Base-by-base conservation (phyloP, 53 echinoderm and acorn worm genomes). In the Apostichopus leukothele region DNA sequence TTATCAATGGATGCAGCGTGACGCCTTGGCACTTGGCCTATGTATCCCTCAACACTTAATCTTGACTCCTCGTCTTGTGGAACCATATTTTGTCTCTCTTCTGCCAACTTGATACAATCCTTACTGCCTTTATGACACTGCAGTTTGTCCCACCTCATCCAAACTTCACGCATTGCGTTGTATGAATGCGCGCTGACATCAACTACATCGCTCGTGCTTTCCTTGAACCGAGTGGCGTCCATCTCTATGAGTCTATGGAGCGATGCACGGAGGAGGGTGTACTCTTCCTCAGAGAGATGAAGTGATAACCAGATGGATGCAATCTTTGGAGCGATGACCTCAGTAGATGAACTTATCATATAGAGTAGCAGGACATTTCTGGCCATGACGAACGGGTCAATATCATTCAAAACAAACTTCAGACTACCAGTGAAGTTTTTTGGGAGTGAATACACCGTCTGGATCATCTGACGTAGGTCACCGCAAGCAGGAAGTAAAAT, bases 301-400 rank as follows among this genome's bases (percentile, higher is more conserved):
- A 61, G 57, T 16, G 86, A 86, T 50, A 86, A 9, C 86, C 86
- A 86, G 9, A 86, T 68, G 4, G 86, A 60, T 25, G 71, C 22
- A 14, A 86, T 68, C 5, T 13, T 13, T 21, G 78, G 51, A 67
- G 51, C n/a, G 39, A 50, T 66, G 18, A 25, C 61, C 8, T 86
- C 67, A 6, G 51, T 68, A n/a, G 21, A 59, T 53, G 21, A 53
- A 18, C 55, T 23, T n/a, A 81, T 81, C 81, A 81, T 81, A 55
- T 81, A 54, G 54, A 81, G 59, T 8, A 81, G 53, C 25, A 81
- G 12, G 3, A 81, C 81, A 18, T 81, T 81, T 81, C 81, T 54
- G 55, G 81, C 81, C 81, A 81, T 81, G 7, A 23, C 57, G 19
- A 81, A 81, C 4, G 81, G 81, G n/a, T 81, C 81, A 1, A 81